phyloP scores from a whole-genome alignment of 2,113 vertebrate genomes.

The Ailurus styani region DNA sequence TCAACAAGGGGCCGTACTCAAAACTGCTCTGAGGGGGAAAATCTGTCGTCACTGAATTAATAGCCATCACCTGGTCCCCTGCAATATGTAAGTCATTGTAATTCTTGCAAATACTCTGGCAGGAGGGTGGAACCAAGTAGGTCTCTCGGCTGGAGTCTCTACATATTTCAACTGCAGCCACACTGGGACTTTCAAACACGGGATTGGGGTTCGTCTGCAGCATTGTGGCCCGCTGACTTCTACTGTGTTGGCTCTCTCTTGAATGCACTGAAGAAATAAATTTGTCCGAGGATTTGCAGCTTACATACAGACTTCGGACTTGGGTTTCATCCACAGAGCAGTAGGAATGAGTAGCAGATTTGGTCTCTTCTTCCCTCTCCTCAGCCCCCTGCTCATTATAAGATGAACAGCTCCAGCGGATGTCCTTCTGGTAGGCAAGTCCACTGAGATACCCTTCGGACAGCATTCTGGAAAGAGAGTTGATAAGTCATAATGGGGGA shows the following conservation, averaged over 20 bases:
- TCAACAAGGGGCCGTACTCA: constrained; percentile 88
- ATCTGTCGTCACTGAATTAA: constrained; percentile 82
- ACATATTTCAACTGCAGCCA: constrained; percentile 77
- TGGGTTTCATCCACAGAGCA: constrained; percentile 69
- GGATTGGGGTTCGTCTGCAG: constrained; percentile 60
- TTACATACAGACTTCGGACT: constrained; percentile 75
- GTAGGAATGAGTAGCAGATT: constrained; percentile 64
- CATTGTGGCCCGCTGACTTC: constrained; percentile 67
- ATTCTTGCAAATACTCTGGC: constrained; percentile 95
- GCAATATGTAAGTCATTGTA: constrained; percentile 96
- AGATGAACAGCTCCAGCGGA: constrained; percentile 46
- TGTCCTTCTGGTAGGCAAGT: constrained; percentile 82
- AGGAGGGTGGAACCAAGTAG: constrained; percentile 93
- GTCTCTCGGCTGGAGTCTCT: constrained; percentile 80
- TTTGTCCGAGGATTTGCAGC: constrained; percentile 71
- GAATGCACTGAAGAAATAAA: constrained; percentile 71
- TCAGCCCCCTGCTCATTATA: constrained; percentile 57
- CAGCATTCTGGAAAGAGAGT: constrained; percentile 86
- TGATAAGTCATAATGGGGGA: neutral
- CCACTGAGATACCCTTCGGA: constrained; percentile 91
- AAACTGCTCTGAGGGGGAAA: constrained; percentile 79
- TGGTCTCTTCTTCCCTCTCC: constrained; percentile 72
- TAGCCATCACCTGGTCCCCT: constrained; percentile 92
- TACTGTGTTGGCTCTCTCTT: constrained; percentile 68
- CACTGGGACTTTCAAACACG: constrained; percentile 68